These are phyloP conservation scores for Labeo catla DNA, from an alignment of 2,113 vertebrate species.

Conservation along the genomic window DNA sequence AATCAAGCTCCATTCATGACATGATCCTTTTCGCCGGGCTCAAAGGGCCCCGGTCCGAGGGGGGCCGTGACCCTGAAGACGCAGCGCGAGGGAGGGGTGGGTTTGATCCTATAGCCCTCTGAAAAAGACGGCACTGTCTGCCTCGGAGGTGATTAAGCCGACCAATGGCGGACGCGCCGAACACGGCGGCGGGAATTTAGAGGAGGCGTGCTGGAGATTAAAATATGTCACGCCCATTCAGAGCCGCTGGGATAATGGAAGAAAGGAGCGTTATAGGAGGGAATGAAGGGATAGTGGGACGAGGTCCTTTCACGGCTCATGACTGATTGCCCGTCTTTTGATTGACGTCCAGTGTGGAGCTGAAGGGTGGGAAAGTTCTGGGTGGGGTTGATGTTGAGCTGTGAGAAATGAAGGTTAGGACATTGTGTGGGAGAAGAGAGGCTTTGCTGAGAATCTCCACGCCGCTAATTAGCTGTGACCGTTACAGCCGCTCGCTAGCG, in stretches of 20 bases:
- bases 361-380: slow-evolving; percentile 58
- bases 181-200: slow-evolving; percentile 58
- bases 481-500: background rate
- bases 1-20: slow-evolving; percentile 70
- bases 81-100: slow-evolving; percentile 26
- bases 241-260: slow-evolving; percentile 54
- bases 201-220: slow-evolving; percentile 57
- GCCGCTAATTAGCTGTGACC: slow-evolving; percentile 42
- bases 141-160: slow-evolving; percentile 55
- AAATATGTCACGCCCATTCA: slow-evolving; percentile 56
- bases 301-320: slow-evolving; percentile 70
- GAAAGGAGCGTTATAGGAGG: slow-evolving; percentile 60
- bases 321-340: slow-evolving; percentile 77
- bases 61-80: slow-evolving; percentile 53
- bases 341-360: slow-evolving; percentile 70
- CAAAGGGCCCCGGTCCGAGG: slow-evolving; percentile 46
- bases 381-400: slow-evolving; percentile 60
- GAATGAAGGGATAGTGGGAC: slow-evolving; percentile 63
- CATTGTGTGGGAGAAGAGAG: slow-evolving; percentile 60
- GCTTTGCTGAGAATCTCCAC: slow-evolving; percentile 59
- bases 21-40: slow-evolving; percentile 53
- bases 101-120: slow-evolving; percentile 39
- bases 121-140: slow-evolving; percentile 55
- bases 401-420: slow-evolving; percentile 73
- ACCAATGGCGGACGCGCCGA: slow-evolving; percentile 58